Conservation (phyloP, 2,797 vertebrate species). For the Odontamblyopus rebecca region DNA sequence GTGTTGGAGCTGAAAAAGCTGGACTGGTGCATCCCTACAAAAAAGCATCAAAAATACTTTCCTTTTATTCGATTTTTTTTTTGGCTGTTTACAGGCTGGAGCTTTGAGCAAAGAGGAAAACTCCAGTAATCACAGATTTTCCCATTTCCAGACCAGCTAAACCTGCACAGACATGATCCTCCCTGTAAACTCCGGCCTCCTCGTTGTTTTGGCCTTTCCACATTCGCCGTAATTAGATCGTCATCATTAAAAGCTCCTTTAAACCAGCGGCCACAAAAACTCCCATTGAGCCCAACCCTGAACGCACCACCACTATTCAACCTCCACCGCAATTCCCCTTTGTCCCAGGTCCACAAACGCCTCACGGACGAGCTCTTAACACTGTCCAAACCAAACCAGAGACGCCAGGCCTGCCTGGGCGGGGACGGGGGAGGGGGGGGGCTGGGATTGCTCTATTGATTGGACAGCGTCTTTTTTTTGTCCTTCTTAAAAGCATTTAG, state of each 20-base stretch:
- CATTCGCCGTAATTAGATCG: slow-evolving; percentile 18
- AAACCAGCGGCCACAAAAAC: slow-evolving; percentile 40
- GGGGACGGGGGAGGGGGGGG: too few species aligned
- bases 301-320: slow-evolving; percentile 35
- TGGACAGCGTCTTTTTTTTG: slow-evolving; percentile 62
- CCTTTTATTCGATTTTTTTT: too few species aligned
- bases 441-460: slow-evolving; percentile 85
- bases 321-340: slow-evolving; percentile 64
- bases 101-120: too few species aligned
- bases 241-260: slow-evolving; percentile 23
- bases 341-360: slow-evolving; percentile 26
- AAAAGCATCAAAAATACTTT: too few species aligned
- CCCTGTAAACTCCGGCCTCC: not conserved
- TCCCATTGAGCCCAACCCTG: slow-evolving; percentile 61
- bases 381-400: slow-evolving; percentile 19
- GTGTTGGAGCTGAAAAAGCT: too few species aligned
- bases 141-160: not conserved
- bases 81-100: too few species aligned
- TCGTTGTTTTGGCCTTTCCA: not conserved
- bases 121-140: not conserved
- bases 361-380: slow-evolving; percentile 34
- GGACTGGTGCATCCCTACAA: too few species aligned
- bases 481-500: slow-evolving; percentile 91
- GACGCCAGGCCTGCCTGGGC: slow-evolving; percentile 23
- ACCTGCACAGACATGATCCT: not conserved